A percentile compares a stretch with the other conserved stretches of the same genome.
Conservation (phyloP, 2,113 vertebrate species). For the Planiliza haematocheilus region DNA sequence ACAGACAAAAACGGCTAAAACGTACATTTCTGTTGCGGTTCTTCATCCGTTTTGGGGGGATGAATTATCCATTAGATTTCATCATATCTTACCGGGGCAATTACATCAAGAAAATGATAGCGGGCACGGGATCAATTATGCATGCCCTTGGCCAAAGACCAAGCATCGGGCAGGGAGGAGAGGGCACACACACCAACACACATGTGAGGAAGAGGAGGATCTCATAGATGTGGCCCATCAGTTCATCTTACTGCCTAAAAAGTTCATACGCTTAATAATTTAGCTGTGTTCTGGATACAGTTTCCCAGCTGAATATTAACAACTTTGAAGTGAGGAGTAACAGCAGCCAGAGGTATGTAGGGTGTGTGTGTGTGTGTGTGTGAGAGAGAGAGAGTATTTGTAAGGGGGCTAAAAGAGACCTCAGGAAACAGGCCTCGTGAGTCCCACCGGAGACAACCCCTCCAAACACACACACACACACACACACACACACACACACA, state of each 20-base stretch:
- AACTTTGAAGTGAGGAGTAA: constrained; percentile 95
- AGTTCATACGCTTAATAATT: constrained; percentile 99
- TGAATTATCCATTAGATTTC: constrained; percentile 99
- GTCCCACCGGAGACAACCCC: constrained; percentile 84
- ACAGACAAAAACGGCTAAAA: constrained; percentile 47
- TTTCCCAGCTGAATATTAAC: constrained; percentile 99
- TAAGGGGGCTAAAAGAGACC: constrained; percentile 85
- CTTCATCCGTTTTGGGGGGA: constrained; percentile 89
- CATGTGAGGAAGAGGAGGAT: constrained; percentile 88
- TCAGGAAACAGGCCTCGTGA: constrained; percentile 84
- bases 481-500: constrained; percentile 41
- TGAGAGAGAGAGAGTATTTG: constrained; percentile 44
- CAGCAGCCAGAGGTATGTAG: constrained; percentile 86
- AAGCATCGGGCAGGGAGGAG: constrained; percentile 93
- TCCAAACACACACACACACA: constrained; percentile 56
- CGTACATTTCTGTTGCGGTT: constrained; percentile 77
- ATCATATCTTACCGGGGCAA: constrained; percentile 99
- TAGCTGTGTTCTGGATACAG: constrained; percentile 99
- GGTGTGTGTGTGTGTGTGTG: constrained; percentile 60
- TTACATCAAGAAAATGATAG: constrained; percentile 99
- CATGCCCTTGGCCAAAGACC: constrained; percentile 97
- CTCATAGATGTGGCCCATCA: constrained; percentile 98
- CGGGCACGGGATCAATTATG: constrained; percentile 98
- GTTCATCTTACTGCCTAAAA: constrained; percentile 99
- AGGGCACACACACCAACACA: constrained; percentile 81